These are phyloP conservation scores for Nephrotoma appendiculata DNA, from an alignment of 2,888 invertebrate species.

Conservation along the genomic window DNA sequence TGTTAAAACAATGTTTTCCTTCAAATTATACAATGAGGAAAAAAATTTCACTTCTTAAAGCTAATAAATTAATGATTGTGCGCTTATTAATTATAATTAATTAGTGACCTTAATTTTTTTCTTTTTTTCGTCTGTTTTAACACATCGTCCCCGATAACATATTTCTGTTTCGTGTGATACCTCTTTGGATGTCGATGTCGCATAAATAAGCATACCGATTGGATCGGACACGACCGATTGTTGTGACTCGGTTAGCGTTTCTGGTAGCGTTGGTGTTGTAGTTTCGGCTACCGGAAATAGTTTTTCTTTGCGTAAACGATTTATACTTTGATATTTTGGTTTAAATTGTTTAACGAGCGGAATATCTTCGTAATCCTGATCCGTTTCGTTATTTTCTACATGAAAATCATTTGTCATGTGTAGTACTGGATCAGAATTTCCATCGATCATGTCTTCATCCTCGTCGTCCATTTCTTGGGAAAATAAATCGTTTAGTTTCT, in stretches of 20 bases:
- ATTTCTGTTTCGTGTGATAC: constrained; percentile 78
- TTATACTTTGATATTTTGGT: constrained; percentile 24
- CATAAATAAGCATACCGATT: constrained; percentile 31
- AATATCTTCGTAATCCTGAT: background rate
- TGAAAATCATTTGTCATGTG: background rate
- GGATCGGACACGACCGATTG: constrained; percentile 19
- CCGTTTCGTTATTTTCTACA: background rate
- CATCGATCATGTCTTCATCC: constrained; percentile 22
- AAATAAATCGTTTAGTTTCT: constrained; percentile 28
- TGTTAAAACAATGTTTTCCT: background rate
- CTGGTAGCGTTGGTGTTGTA: constrained; percentile 11
- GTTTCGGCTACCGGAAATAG: constrained; percentile 12
- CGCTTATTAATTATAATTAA: background rate
- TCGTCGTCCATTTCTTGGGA: constrained; percentile 24
- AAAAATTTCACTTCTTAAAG: background rate
- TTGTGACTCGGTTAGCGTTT: background rate
- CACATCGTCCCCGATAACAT: constrained; percentile 72
- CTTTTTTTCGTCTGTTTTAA: constrained; percentile 38
- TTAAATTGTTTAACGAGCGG: constrained; percentile 16
- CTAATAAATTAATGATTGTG: background rate
- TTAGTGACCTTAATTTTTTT: background rate
- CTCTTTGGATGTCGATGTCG: constrained; percentile 66
- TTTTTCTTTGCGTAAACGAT: constrained; percentile 10
- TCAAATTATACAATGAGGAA: background rate
- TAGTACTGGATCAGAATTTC: constrained; percentile 12